phyloP scores from a whole-genome alignment of 2,888 invertebrate genomes.

The Isoperla grammatica region DNA sequence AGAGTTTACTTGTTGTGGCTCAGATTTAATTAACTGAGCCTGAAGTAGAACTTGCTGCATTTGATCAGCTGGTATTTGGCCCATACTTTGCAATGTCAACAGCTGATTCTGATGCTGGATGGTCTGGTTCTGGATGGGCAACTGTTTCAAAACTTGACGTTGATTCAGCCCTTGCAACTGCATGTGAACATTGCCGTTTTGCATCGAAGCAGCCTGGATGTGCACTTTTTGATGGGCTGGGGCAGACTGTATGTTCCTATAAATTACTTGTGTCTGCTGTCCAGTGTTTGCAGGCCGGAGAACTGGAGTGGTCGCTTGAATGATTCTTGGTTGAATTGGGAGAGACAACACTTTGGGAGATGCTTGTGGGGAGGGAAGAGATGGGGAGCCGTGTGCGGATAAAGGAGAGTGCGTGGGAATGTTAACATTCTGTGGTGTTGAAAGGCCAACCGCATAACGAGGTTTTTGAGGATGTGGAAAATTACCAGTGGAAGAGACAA shows the following conservation, averaged over 20 bases:
- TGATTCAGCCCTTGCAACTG: slow-evolving; percentile 31
- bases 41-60: slow-evolving; percentile 53
- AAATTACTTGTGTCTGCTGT: background rate
- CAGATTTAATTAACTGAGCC: slow-evolving; percentile 50
- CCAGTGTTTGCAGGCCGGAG: background rate
- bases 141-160: slow-evolving; percentile 1
- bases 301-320: background rate
- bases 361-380: background rate
- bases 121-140: background rate
- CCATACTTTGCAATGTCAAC: slow-evolving; percentile 33
- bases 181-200: slow-evolving; percentile 18
- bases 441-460: no score
- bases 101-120: slow-evolving; percentile 23
- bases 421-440: no score
- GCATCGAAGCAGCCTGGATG: background rate
- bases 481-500: no score
- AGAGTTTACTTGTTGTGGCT: slow-evolving; percentile 30
- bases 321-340: background rate
- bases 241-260: slow-evolving; percentile 11
- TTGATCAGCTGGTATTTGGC: slow-evolving; percentile 34
- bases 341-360: background rate
- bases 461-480: no score
- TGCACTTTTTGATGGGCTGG: background rate
- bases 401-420: no score
- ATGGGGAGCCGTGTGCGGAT: background rate